Evolutionary conservation across 1,140 invertebrate species (phyloP), one percentile per base, ranked within the genome.

Genomic region (Marisa cornuarietis): DNA sequence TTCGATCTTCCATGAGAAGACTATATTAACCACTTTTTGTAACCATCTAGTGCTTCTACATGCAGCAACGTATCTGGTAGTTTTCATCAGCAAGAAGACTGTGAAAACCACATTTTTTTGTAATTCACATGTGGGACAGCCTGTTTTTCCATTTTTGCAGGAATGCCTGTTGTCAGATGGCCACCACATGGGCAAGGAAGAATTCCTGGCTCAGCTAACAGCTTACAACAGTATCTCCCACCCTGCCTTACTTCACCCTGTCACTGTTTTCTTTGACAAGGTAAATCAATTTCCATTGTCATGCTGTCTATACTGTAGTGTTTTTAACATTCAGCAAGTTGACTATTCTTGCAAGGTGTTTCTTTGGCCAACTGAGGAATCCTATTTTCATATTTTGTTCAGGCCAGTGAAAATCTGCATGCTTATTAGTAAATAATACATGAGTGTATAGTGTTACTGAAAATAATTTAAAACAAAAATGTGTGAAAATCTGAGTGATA

Each of bases 211-310:
- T 42, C 82, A 83, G 42, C 79, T 83, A 26, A 78, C 76, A 24
- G 62, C 79, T 11, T 87, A 82, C 71, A 75, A 75, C n/a, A 79
- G 80, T 31, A 79, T 85, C 16, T 63, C 76, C 42, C 79, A 81
- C 71, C 80, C 78, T 22, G 76, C 77, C 66, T 78, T 87, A 24
- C 66, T 80, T n/a, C 52, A 71, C 49, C 51, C 85, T 52, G 63
- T 82, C 61, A 75, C 80, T 69, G 83, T 85, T 14, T 87, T 87
- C 81, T 87, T 87, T 77, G 77, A 80, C 68, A 86, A 86, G 82
- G 85, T 86, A 54, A n/a, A 24, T 11, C 11, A 11, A 68, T 31
- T n/a, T n/a, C 65, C 65, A 8, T 13, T n/a, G 65, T 68, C 65
- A 63, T 63, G 4, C 62, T 22, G 1, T 31, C 65, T 68, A 6